A percentile compares a stretch with the other conserved stretches of the same genome.
phyloP scores from a whole-genome alignment of 2,113 vertebrate genomes.

The Aythya baeri region DNA sequence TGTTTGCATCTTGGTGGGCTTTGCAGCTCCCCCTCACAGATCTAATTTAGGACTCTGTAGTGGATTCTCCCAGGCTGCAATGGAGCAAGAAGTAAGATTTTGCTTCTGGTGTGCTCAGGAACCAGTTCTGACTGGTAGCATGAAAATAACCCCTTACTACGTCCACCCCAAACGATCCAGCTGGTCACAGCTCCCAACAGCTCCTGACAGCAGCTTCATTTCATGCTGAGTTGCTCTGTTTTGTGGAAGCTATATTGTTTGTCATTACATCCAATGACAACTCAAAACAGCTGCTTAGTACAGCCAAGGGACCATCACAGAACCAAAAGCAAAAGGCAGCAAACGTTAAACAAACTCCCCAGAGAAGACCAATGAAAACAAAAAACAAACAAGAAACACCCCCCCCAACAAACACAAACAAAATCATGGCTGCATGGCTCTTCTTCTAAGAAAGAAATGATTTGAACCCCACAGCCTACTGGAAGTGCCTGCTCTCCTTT shows the following conservation, averaged over 20 bases:
- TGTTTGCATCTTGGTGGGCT: neutral
- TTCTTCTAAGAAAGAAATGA: neutral
- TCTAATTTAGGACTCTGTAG: neutral
- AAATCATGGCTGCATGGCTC: neutral
- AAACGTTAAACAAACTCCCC: accelerated
- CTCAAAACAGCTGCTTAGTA: neutral
- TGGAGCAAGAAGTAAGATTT: neutral
- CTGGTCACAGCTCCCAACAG: neutral
- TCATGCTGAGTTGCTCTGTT: neutral
- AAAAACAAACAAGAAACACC: too few species aligned
- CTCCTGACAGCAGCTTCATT: neutral
- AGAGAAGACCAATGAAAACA: neutral
- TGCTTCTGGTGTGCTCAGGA: neutral
- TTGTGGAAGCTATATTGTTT: neutral
- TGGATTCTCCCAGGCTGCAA: neutral
- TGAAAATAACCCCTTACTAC: neutral
- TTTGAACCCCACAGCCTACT: neutral
- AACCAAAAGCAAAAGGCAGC: neutral
- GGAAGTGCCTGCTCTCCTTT: neutral
- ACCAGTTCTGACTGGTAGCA: neutral
- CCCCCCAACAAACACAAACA: neutral
- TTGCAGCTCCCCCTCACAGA: neutral
- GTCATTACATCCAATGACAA: neutral
- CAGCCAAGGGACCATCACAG: neutral
- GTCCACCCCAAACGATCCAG: accelerated